Evolutionary conservation across 1,140 invertebrate species (phyloP), one percentile per base, ranked within the genome.

Genomic region (Eriocheir sinensis): DNA sequence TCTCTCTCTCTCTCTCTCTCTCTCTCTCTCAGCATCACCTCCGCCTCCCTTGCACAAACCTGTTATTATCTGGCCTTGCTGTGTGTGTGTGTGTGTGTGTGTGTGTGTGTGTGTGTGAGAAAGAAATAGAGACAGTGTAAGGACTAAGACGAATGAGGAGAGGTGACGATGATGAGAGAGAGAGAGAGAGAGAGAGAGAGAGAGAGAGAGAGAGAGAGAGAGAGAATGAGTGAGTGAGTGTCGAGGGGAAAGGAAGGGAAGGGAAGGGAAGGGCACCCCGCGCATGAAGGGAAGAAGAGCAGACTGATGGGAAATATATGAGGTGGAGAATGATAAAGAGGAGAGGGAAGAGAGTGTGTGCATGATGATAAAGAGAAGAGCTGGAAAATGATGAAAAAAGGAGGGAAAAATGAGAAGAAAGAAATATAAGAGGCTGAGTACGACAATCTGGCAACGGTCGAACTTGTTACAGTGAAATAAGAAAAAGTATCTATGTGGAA

Each of bases 1-100:
- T 86, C 83, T 86, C 83, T 86, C 83, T 86, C 83, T 86, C 83
- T 30, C 30, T 91, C 89, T 91, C 89, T 91, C 89, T 91, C 89
- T 91, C 89, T 91, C 60, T 91, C 89, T 91, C 90, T 92, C 80
- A 12, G 80, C 30, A 83, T 0, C 8, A 83, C 17, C 41, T 86
- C 30, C 41, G 27, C 41, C n/a, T n/a, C n/a, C n/a, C n/a, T n/a
- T n/a, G n/a, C 38, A 44, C 85, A 2, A 30, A 21, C n/a, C 60
- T 72, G 0, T 41, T 34, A 88, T 88, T 88, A 88, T 34, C 60
- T 72, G 60, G 21, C 60, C 38, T 36, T 44, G 40, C 40, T 9
- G 86, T 36, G 38, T 6, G 86, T 0, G 34, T 44, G 86, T n/a
- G 15, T 27, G 86, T 44, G 86, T n/a, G 15, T 27, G 86, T 6